Base-by-base conservation (phyloP, 2,797 vertebrate genomes). In the Tauraco hartlaubi region DNA sequence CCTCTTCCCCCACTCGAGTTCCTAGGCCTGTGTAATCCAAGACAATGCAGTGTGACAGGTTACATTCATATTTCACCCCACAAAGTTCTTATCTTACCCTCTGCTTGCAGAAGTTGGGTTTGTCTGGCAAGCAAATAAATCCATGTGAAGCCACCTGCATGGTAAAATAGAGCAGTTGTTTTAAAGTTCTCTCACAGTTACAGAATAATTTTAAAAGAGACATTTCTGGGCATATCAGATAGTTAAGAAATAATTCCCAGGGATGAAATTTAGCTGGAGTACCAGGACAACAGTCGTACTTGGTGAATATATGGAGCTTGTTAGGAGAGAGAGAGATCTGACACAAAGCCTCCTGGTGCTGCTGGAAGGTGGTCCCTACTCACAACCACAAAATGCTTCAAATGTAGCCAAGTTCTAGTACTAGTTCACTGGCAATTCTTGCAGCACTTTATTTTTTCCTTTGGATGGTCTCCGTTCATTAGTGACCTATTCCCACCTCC, bases 211-310 rank as follows among this genome's bases (percentile, higher is more conserved):
- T 92, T 58, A 80, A 48, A 39, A 26, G 33, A 73, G 12, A 28
- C 2, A 2, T 75, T 81, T 78, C 69, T 73, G 74, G n/a, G 16
- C 17, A 11, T 64, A 55, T 41, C 11, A 21, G 9, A 44, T 31
- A 21, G 11, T 56, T 83, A n/a, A 72, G 62, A 51, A 71, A 37
- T 29, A 49, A 73, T 82, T 76, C 21, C 15, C 15, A 5, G 23
- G 9, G 18, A 9, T 69, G 85, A 68, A 83, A 54, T 83, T 46
- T 28, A 85, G 31, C 48, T 69, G 33, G 23, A 8, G 4, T 49
- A 31, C 0, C 2, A 56, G 17, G 22, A 23, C 59, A 52, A 19
- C 5, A 61, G 59, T 25, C 13, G 44, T 3, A 1, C 21, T 69
- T 11, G 31, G 31, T 77, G 61, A 67, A 12, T 61, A 6, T 52